Conservation (phyloP, 2,113 vertebrate species). For the Guaruba guarouba region DNA sequence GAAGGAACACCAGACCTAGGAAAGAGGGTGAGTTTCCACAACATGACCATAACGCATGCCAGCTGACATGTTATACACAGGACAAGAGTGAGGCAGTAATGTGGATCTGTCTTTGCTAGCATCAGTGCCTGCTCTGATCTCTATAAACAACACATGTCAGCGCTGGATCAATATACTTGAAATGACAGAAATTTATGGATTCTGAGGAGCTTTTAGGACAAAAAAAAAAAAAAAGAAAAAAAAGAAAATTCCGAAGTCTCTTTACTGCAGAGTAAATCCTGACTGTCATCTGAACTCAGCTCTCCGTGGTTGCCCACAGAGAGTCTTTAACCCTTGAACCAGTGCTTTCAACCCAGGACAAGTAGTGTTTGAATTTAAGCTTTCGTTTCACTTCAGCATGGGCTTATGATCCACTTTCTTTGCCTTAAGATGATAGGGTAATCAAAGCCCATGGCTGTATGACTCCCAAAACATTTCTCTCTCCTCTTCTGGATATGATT, state of each 20-base stretch:
- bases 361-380: not conserved
- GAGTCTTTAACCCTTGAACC: not conserved
- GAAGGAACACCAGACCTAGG: not conserved
- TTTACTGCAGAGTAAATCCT: not conserved
- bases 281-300: not conserved
- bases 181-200: slow-evolving; percentile 52
- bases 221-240: not conserved
- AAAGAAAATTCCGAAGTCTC: not conserved
- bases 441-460: not conserved
- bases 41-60: not conserved
- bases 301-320: not conserved
- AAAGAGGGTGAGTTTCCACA: not conserved
- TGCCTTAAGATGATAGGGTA: not conserved
- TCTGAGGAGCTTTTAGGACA: slow-evolving; percentile 17
- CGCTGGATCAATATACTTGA: slow-evolving; percentile 29
- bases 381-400: not conserved
- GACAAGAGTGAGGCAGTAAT: not conserved
- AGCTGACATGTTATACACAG: slow-evolving; percentile 31
- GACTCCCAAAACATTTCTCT: not conserved
- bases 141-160: slow-evolving; percentile 44
- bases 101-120: slow-evolving; percentile 12
- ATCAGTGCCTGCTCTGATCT: not conserved
- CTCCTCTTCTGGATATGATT: not conserved
- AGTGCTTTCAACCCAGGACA: not conserved
- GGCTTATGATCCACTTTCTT: not conserved